Evolutionary conservation across 2,797 vertebrate species (phyloP).

Genomic region (Graptemys geographica): DNA sequence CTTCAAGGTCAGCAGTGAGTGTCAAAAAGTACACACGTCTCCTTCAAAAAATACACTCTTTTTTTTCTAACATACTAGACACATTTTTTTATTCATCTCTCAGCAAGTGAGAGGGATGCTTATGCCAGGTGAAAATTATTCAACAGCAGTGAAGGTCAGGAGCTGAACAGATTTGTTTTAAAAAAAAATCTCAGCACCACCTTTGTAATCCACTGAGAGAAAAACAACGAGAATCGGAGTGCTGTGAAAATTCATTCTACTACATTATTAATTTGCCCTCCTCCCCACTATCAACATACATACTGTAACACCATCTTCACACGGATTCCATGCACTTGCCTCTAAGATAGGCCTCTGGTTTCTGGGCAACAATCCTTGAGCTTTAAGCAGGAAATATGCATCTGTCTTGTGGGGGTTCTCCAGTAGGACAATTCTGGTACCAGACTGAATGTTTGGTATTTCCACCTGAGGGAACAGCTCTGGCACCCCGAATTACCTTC

Average conservation of each 20-base stretch:
- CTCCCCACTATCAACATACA: conserved; percentile 40
- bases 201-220: conserved; percentile 52
- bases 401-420: not conserved
- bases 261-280: conserved; percentile 60
- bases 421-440: accelerated
- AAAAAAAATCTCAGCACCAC: conserved; percentile 23
- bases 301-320: not conserved
- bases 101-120: conserved; percentile 12
- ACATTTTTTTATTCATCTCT: conserved; percentile 35
- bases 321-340: not conserved
- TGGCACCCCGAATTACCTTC: not conserved
- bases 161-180: conserved; percentile 61
- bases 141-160: conserved; percentile 27
- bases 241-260: conserved; percentile 51
- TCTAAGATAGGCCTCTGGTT: not conserved
- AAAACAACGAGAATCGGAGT: conserved; percentile 14
- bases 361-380: conserved; percentile 1
- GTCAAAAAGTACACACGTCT: not conserved
- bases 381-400: not conserved
- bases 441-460: not conserved
- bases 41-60: not conserved
- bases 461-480: not conserved
- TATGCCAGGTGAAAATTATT: conserved; percentile 24
- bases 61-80: conserved; percentile 3
- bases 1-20: conserved; percentile 14